Evolutionary conservation across 2,113 vertebrate species (phyloP).

Genomic region (Anhinga anhinga): DNA sequence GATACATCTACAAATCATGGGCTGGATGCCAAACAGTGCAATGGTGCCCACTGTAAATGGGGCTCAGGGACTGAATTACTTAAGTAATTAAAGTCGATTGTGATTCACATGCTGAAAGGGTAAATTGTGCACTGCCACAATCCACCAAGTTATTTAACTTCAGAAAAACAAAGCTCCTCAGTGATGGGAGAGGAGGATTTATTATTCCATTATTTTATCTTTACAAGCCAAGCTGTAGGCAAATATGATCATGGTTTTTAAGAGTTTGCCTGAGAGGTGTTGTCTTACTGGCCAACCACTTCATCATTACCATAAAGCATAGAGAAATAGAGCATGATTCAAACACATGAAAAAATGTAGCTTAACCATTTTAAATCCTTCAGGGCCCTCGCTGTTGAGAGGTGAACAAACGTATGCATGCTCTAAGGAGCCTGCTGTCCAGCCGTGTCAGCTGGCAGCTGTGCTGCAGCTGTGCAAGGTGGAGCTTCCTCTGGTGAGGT

Average conservation of each 20-base stretch:
- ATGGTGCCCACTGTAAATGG: background rate
- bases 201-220: background rate
- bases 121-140: constrained; percentile 17
- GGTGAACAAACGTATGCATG: background rate
- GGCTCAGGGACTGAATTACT: constrained; percentile 13
- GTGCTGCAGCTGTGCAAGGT: background rate
- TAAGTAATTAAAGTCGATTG: constrained; percentile 17
- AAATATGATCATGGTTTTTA: background rate
- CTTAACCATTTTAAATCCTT: background rate
- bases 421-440: background rate
- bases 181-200: background rate
- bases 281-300: background rate
- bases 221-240: background rate
- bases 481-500: background rate
- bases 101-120: constrained; percentile 19
- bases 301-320: background rate
- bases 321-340: background rate
- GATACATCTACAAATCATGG: background rate
- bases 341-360: background rate
- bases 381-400: background rate
- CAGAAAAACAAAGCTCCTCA: background rate
- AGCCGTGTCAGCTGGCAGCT: background rate
- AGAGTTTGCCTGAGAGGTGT: background rate
- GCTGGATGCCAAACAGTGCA: background rate
- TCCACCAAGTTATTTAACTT: constrained; percentile 3